Conservation (phyloP, 2,888 invertebrate genomes). For the Leptura quadrifasciata region DNA sequence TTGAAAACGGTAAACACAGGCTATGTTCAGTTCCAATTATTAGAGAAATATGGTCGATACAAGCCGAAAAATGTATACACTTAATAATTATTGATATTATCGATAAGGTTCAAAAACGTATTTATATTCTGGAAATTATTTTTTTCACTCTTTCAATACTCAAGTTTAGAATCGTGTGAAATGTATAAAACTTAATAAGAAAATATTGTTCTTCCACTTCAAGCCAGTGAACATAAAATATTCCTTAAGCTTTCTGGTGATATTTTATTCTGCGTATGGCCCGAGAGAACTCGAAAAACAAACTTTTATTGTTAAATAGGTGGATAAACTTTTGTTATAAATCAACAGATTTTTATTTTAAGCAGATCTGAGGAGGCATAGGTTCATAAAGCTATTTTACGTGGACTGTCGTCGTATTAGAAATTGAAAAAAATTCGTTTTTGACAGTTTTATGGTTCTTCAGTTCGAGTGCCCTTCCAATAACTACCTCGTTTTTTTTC, state of each 20-base stretch:
- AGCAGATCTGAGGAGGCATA: constrained; percentile 20
- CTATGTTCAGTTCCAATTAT: too few relatives aligned
- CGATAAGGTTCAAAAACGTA: too few relatives aligned
- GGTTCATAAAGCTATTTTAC: constrained; percentile 36
- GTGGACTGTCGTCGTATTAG: constrained; percentile 29
- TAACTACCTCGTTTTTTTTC: constrained; percentile 14
- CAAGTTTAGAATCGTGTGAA: too few relatives aligned
- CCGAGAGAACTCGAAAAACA: constrained; percentile 15
- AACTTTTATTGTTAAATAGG: constrained; percentile 42
- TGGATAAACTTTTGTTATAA: constrained; percentile 41
- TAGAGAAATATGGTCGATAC: too few relatives aligned
- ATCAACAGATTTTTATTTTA: constrained; percentile 41
- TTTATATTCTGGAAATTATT: too few relatives aligned
- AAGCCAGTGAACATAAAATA: constrained; percentile 15
- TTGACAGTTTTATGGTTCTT: constrained; percentile 27
- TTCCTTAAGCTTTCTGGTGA: constrained; percentile 25
- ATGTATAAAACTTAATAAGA: too few relatives aligned
- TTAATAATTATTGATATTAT: too few relatives aligned
- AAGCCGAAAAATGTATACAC: too few relatives aligned
- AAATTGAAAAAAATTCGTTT: constrained; percentile 33
- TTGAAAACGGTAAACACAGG: too few relatives aligned
- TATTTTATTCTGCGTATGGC: constrained; percentile 37
- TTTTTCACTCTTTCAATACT: too few relatives aligned
- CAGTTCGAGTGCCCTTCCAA: constrained; percentile 33
- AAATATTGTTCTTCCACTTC: too few relatives aligned